phyloP scores from a whole-genome alignment of 2,113 vertebrate species.

The Neolamprologus variostigma region DNA sequence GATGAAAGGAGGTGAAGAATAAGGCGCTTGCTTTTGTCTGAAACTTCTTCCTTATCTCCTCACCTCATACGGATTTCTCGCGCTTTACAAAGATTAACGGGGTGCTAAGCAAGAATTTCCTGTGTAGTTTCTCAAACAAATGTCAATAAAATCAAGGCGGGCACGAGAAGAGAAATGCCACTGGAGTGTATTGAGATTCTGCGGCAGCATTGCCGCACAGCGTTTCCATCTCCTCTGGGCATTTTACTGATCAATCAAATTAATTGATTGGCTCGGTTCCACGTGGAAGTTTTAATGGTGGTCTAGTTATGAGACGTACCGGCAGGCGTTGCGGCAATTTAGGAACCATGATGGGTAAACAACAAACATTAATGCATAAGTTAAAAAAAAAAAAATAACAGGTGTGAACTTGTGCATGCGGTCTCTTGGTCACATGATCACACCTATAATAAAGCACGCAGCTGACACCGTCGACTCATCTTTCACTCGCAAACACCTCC shows the following conservation, averaged over 20 bases:
- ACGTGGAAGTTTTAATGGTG: constrained; percentile 42
- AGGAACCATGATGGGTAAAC: background rate
- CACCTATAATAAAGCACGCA: background rate
- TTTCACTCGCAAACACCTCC: background rate
- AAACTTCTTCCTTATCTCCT: constrained; percentile 44
- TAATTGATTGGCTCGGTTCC: constrained; percentile 54
- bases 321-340: constrained; percentile 3
- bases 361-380: background rate
- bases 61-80: constrained; percentile 39
- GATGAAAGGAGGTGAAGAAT: constrained; percentile 10
- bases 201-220: background rate
- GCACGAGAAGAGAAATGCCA: constrained; percentile 22
- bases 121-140: constrained; percentile 47
- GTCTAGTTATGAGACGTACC: constrained; percentile 28
- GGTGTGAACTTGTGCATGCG: background rate
- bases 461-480: background rate
- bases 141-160: constrained; percentile 50
- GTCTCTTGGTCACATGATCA: background rate
- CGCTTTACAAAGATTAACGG: constrained; percentile 42
- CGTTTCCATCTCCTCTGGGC: constrained; percentile 26
- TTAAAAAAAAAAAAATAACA: background rate
- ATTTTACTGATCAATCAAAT: constrained; percentile 54
- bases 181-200: constrained; percentile 28
- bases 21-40: constrained; percentile 1
- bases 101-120: constrained; percentile 43